These are phyloP conservation scores for Panorpa germanica DNA, from an alignment of 2,888 invertebrate genomes.

Conservation along the genomic window DNA sequence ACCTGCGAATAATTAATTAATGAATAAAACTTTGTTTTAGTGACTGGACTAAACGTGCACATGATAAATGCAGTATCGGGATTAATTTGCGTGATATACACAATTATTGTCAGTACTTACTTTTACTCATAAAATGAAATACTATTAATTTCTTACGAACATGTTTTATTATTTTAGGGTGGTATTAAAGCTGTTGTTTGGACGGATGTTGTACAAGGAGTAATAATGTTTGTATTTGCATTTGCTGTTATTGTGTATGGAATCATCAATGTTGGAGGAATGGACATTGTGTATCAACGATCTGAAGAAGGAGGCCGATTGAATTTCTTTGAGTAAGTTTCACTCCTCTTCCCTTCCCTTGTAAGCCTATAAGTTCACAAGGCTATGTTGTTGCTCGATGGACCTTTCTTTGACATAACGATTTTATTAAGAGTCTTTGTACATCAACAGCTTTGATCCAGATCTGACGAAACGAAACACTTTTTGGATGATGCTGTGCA, in stretches of 20 bases:
- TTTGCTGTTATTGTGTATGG: conserved; percentile 23
- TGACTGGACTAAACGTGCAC: conserved; percentile 33
- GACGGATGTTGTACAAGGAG: conserved; percentile 20
- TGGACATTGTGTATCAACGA: conserved; percentile 19
- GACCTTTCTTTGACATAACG: too few species aligned
- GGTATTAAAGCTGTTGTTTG: conserved; percentile 6
- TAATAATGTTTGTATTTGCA: conserved; percentile 22
- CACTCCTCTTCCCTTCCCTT: background rate
- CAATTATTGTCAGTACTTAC: conserved; percentile 28
- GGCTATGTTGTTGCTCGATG: background rate
- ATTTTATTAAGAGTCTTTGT: too few species aligned
- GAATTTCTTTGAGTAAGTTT: conserved; percentile 22
- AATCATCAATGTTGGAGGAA: conserved; percentile 22
- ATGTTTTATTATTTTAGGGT: conserved; percentile 1
- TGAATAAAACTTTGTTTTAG: conserved; percentile 23
- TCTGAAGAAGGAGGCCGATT: conserved; percentile 22
- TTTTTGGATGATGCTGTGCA: too few species aligned
- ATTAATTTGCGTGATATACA: conserved; percentile 35
- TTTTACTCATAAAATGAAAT: too few species aligned
- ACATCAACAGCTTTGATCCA: conserved; percentile 37
- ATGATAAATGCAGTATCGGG: conserved; percentile 30
- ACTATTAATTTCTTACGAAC: background rate
- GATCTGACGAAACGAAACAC: conserved; percentile 41
- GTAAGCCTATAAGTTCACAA: background rate
- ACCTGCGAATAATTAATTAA: too few species aligned